These are phyloP conservation scores for Portunus trituberculatus DNA, from an alignment of 1,140 invertebrate genomes.

Conservation along the genomic window DNA sequence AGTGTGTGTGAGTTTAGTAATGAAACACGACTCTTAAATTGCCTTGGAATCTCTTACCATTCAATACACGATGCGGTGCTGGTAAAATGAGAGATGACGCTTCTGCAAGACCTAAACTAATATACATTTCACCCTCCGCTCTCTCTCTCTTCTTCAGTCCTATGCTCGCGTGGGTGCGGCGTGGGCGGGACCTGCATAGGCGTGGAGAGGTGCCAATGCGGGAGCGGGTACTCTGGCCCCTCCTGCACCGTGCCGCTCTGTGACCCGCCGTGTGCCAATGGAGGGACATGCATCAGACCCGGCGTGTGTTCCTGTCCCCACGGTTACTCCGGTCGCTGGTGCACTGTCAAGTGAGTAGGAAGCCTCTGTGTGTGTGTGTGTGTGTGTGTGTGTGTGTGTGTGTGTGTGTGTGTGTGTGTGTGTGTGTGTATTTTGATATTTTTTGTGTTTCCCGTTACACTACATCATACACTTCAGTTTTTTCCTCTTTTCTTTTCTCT, in stretches of 20 bases:
- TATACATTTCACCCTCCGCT: background rate
- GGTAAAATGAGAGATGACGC: too few relatives aligned
- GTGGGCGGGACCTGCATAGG: constrained; percentile 89
- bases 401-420: constrained; percentile 37
- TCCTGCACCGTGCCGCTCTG: constrained; percentile 74
- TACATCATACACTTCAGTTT: too few relatives aligned
- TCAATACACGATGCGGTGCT: too few relatives aligned
- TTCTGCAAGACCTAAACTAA: too few relatives aligned
- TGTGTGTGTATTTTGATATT: background rate
- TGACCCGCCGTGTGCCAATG: constrained; percentile 79
- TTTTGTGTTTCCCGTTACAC: too few relatives aligned
- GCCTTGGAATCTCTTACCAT: too few relatives aligned
- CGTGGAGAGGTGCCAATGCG: constrained; percentile 91
- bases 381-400: constrained; percentile 30
- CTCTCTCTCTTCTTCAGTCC: background rate
- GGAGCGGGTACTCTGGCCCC: constrained; percentile 86
- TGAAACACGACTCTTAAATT: background rate
- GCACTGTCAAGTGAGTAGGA: constrained; percentile 52
- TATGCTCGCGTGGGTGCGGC: constrained; percentile 67
- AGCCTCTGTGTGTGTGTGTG: background rate
- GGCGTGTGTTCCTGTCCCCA: constrained; percentile 79
- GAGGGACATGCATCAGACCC: constrained; percentile 78
- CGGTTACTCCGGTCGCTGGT: constrained; percentile 72
- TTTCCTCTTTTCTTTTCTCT: too few relatives aligned
- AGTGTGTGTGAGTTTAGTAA: too few relatives aligned